These are phyloP conservation scores for Nannobrachium achirus DNA, from an alignment of 2,113 vertebrate genomes.

Conservation along the genomic window DNA sequence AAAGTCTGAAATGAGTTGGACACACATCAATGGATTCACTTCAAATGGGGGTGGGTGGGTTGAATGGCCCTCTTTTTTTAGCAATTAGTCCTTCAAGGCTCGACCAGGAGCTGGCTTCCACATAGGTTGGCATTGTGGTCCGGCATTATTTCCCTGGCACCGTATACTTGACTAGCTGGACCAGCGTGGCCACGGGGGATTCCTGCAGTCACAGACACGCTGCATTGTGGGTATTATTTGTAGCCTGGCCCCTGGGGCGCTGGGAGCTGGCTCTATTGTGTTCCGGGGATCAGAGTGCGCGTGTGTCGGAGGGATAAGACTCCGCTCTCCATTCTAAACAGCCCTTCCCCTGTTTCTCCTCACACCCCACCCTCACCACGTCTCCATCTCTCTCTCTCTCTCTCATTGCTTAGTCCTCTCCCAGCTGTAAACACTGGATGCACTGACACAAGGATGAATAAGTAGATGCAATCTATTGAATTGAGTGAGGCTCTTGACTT, in stretches of 20 bases:
- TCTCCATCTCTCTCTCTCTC: constrained; percentile 28
- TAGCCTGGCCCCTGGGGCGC: constrained; percentile 58
- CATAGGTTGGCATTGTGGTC: constrained; percentile 37
- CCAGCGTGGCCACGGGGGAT: constrained; percentile 54
- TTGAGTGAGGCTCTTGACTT: constrained; percentile 26
- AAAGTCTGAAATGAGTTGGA: neutral
- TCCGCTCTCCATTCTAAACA: constrained; percentile 46
- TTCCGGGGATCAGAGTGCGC: constrained; percentile 67
- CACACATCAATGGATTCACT: constrained; percentile 2
- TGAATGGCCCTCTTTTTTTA: too few relatives aligned
- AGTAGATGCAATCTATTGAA: constrained; percentile 40
- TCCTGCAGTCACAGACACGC: constrained; percentile 67
- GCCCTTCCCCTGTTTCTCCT: constrained; percentile 7
- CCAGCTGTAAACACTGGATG: constrained; percentile 36
- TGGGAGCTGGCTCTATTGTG: constrained; percentile 52
- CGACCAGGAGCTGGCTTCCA: constrained; percentile 44
- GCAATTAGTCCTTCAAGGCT: neutral
- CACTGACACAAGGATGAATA: constrained; percentile 31
- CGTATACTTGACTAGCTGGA: constrained; percentile 56
- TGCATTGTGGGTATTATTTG: constrained; percentile 71
- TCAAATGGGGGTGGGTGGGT: neutral
- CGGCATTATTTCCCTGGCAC: constrained; percentile 56
- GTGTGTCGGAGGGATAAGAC: constrained; percentile 61
- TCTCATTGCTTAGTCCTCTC: constrained; percentile 28
- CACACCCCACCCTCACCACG: neutral